Base-by-base conservation (phyloP, 2,797 vertebrate species). In the Odontamblyopus lacepedii region DNA sequence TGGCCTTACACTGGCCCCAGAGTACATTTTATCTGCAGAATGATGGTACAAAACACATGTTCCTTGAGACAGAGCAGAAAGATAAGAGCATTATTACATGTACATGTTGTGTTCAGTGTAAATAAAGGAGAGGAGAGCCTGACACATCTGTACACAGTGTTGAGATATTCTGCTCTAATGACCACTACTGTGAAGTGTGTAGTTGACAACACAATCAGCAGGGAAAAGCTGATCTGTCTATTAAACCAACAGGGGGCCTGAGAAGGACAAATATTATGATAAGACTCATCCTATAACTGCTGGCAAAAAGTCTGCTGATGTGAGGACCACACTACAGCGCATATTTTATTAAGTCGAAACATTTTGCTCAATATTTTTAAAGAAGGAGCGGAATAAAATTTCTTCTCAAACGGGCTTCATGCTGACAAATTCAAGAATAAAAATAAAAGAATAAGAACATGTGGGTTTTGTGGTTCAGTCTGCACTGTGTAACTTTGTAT, bases 241-340 rank as follows among this genome's bases (percentile, higher is more conserved):
- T 66, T 19, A 32, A 67, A 32, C 27, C 48, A 67, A 53, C 9
- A 23, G 23, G 63, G 63, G 11, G 38, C 5, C 23, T n/a, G 30
- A 35, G 19, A 32, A 62, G 60, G 30, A 62, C 32, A 62, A 61
- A 62, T 62, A 60, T 29, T 30, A 19, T 62, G 60, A 62, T 62
- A 9, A 35, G 18, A 7, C 29, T 38, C 19, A n/a, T 62, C 32
- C 57, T 16, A 7, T 30, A 30, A 27, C 27, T 38, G 18, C 60
- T n/a, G 60, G 60, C 60, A 62, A 38, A 35, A 30, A 1, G 16
- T 30, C 26, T 35, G 29, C 30, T 35, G 60, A 48, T 62, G 15
- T 30, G 26, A 60, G 23, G 18, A 55, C 18, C 23, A 55, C 35
- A 38, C 35, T 38, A 9, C 35, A 38, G 44, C 15, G 13, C 44